Conservation (phyloP, 2,113 vertebrate species). For the Dipodomys stephensi region DNA sequence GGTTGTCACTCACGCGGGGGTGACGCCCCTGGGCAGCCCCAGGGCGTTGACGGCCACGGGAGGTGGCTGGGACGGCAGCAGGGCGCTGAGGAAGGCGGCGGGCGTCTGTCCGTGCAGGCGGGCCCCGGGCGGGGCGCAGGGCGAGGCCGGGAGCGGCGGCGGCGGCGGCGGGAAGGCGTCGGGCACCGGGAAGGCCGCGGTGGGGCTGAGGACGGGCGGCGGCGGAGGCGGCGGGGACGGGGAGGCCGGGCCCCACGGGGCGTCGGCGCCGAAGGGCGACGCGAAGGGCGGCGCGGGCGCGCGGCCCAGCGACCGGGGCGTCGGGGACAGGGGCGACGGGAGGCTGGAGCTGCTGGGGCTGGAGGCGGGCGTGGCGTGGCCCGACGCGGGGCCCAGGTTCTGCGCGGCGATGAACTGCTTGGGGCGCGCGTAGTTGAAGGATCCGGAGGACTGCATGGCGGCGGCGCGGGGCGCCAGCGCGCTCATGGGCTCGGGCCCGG, state of each 20-base stretch:
- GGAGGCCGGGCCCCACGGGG: conserved; percentile 91
- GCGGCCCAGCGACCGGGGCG: conserved; percentile 91
- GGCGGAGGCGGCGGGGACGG: conserved; percentile 96
- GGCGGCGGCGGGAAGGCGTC: conserved; percentile 90
- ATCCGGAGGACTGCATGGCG: conserved; percentile 95
- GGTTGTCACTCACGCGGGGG: conserved; percentile 87
- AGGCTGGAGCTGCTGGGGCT: conserved; percentile 94
- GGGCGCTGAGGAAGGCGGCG: conserved; percentile 94
- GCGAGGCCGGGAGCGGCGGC: conserved; percentile 86
- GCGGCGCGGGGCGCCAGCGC: conserved; percentile 88
- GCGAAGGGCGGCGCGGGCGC: conserved; percentile 87
- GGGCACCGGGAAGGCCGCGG: conserved; percentile 71
- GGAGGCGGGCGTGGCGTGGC: conserved; percentile 92
- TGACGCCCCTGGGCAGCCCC: conserved; percentile 95
- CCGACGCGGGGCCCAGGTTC: conserved; percentile 88
- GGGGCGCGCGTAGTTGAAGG: conserved; percentile 98
- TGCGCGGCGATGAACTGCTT: conserved; percentile 99
- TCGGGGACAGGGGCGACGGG: conserved; percentile 94
- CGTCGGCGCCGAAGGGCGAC: conserved; percentile 87
- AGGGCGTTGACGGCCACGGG: conserved; percentile 92
- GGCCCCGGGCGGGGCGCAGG: conserved; percentile 83
- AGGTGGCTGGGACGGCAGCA: conserved; percentile 91
- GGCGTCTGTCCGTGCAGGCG: conserved; percentile 90
- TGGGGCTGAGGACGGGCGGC: conserved; percentile 93
- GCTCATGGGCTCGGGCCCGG: conserved; percentile 87